phyloP scores from a whole-genome alignment of 2,113 vertebrate species.

The Camelus bactrianus region DNA sequence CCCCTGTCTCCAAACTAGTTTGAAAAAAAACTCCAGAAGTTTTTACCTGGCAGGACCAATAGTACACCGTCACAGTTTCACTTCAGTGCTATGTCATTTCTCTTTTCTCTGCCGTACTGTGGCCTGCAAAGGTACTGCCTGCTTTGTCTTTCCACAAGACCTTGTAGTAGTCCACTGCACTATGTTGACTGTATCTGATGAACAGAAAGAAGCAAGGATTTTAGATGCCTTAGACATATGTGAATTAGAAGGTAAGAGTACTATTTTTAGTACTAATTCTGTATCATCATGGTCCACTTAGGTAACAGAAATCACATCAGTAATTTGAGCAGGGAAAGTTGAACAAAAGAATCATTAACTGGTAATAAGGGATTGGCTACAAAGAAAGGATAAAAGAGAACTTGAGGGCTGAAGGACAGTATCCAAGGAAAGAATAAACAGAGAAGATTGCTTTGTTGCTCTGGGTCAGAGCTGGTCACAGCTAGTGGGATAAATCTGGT shows the following conservation, averaged over 20 bases:
- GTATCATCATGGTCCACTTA: neutral
- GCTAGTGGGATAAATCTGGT: neutral
- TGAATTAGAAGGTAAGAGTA: neutral
- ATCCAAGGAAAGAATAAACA: neutral
- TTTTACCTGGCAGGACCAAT: neutral
- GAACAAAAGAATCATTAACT: neutral
- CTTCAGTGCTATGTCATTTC: neutral
- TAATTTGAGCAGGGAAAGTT: neutral
- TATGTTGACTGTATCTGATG: neutral
- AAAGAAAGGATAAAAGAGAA: neutral
- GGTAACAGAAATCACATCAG: neutral
- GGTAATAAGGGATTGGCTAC: neutral
- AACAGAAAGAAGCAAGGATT: neutral
- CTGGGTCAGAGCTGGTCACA: neutral
- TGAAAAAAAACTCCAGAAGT: neutral
- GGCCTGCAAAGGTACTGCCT: neutral
- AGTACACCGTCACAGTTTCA: neutral
- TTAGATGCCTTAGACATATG: neutral
- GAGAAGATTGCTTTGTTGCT: neutral
- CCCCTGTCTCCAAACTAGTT: neutral
- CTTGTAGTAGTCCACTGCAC: neutral
- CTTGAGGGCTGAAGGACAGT: neutral
- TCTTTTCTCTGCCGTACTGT: neutral
- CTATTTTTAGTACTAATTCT: neutral
- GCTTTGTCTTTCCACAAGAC: neutral